Evolutionary conservation across 2,888 invertebrate species (phyloP), one percentile per base, ranked within the genome.

Genomic region (Scaeva pyrastri): DNA sequence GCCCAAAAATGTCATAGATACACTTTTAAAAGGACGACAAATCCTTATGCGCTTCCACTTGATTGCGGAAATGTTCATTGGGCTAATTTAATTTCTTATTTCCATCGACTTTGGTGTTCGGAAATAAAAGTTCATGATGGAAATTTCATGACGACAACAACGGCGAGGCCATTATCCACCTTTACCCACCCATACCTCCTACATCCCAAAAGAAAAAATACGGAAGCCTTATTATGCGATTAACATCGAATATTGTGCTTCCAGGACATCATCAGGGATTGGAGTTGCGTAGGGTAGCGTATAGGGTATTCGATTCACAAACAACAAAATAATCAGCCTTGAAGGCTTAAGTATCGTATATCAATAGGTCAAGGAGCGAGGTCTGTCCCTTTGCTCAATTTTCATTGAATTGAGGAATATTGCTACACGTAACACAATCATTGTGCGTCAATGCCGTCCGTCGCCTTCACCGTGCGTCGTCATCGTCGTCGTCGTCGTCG

Each of bases 61-160:
- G 90, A 89, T 90, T 90, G 91, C 90, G 90, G 89, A 91, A 90
- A 90, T 90, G 90, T 90, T 90, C 91, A 90, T 90, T 90, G 91
- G 89, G 90, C 90, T 91, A 90, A 90, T 91, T 90, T 90, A 88
- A 90, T 90, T 90, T 89, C 84, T 80, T 76, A 75, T 80, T 85
- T 76, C 72, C 52, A 80, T 52, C 56, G 62, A 52, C n/a, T n/a
- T n/a, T n/a, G n/a, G n/a, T n/a, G 75, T 71, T 72, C 80, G 84
- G 84, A 80, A 80, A 75, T 80, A 68, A 72, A 80, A 75, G 75
- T 66, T 72, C 71, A 52, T 75, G 52, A 80, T 66, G 71, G 70
- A 58, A n/a, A 39, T 68, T 52, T 31, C 31, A 31, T 8, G 31
- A 31, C 31, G 31, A 31, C 31, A 7, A 31, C 31, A 7, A 31